Base-by-base conservation (phyloP, 2,888 invertebrate genomes). In the Brachycybe producta region DNA sequence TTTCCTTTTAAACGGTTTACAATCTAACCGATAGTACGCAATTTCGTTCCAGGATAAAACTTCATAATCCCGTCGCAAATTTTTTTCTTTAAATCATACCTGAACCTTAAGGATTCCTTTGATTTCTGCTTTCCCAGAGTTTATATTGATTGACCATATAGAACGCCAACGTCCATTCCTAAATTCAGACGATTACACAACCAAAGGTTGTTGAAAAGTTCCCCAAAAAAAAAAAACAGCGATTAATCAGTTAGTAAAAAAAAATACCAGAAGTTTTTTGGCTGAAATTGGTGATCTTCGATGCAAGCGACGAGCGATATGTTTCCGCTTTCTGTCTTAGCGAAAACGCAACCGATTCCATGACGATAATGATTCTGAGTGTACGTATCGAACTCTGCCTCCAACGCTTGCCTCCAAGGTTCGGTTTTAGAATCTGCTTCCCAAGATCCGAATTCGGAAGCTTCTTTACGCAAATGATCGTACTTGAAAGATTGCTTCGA, bases 131-230 rank as follows among this genome's bases (percentile, higher is more conserved):
- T 71, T 74, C 55, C 62, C 82, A 17, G 83, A 79, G 58, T 77
- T 78, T 62, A 86, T 76, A 52, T 78, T 84, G 50, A 91, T 75
- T 57, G 83, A 82, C 97, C 97, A 98, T 61, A 92, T 90, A 3
- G 95, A 94, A 58, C 97, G 81, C 97, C 97, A 98, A 66, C 95
- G 78, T 5, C 97, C 98, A 68, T 97, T 98, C 92, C 95, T 75
- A 17, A 32, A 54, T 35, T 26, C 42, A 45, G 13, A 30, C n/a
- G n/a, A 30, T 11, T 30, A 30, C n/a, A 8, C 32, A n/a, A 11
- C 32, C 8, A 30, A 30, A 11, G 32, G 8, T n/a, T 8, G 32
- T 30, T 11, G n/a, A 5, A 11, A 8, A 30, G 11, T 13, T 39
- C 42, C n/a, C n/a, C n/a, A 21, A 43, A 28, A 19, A 43, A 23